Percentiles rank a stretch among this genome's conserved stretches.
Evolutionary conservation across 2,797 vertebrate species (phyloP).

Genomic region (Hipposideros larvatus): DNA sequence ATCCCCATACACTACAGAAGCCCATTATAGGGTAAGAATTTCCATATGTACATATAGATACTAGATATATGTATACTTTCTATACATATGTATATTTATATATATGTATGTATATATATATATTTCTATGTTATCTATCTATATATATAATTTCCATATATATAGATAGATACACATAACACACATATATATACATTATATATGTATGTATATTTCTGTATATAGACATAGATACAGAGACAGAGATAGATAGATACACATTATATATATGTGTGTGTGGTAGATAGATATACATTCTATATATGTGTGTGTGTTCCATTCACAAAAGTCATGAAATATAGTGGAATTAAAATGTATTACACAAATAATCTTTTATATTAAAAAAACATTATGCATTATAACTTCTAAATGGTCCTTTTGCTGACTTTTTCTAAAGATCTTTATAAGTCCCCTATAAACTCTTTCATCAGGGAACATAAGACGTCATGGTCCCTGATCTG

Average conservation of each 20-base stretch:
- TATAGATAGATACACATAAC: too few relatives aligned
- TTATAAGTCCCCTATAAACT: not conserved
- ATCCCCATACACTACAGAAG: not conserved
- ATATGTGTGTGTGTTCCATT: too few relatives aligned
- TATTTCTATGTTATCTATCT: too few relatives aligned
- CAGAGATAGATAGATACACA: too few relatives aligned
- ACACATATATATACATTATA: too few relatives aligned
- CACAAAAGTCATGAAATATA: not conserved
- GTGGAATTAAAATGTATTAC: not conserved
- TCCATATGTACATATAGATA: not conserved
- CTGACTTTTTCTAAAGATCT: not conserved
- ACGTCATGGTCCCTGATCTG: not conserved
- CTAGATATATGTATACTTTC: too few relatives aligned
- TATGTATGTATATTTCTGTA: too few relatives aligned
- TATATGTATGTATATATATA: not conserved
- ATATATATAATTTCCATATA: too few relatives aligned
- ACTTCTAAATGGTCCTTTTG: not conserved
- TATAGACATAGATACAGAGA: too few relatives aligned
- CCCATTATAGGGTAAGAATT: not conserved
- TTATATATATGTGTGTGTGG: too few relatives aligned
- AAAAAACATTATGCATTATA: not conserved
- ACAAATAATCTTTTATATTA: not conserved
- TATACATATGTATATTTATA: not conserved
- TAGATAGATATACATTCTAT: too few relatives aligned
- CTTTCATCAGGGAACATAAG: constrained; percentile 7